Base-by-base conservation (phyloP, 2,113 vertebrate genomes). In the Orycteropus afer region DNA sequence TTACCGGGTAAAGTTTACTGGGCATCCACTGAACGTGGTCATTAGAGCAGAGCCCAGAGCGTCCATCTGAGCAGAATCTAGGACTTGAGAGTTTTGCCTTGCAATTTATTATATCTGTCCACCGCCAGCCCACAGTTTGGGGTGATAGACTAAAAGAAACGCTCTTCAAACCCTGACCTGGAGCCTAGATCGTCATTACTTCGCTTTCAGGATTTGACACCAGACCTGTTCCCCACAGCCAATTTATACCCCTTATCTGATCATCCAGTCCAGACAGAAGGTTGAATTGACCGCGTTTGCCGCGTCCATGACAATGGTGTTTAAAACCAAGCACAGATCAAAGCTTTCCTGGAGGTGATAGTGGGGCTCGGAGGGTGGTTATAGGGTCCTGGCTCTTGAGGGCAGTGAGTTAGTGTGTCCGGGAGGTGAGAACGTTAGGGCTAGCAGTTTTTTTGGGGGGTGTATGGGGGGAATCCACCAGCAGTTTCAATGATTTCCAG, bases 211-310 rank as follows among this genome's bases (percentile, higher is more conserved):
- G 45, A 90, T 86, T 86, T 91, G 73, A 96, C 86, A 84, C 69
- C 42, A 71, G 89, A 81, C 37, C 87, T 73, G 73, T 86, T 76
- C 87, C 88, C 65, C 45, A 88, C 37, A 93, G 88, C 83, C 94
- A 95, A 95, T 96, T 97, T 91, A 96, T 95, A 96, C 94, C 89
- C 96, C 97, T 96, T 97, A 96, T 97, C 96, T 95, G 95, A 97
- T 96, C 95, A 55, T 81, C 45, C 53, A 74, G 53, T 77, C 91
- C 90, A 86, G 92, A 92, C 63, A 0, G 45, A 96, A 95, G 91
- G 92, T 47, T 69, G 90, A 95, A 86, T 92, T 71, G 88, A 81
- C 90, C 42, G 0, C 10, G 65, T 86, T 78, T 81, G 94, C 71
- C 29, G 29, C 80, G 95, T 92, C 92, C 90, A 51, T 92, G 95